Evolutionary conservation across 1,140 invertebrate genomes (phyloP).

Genomic region (Aphelinus certus): DNA sequence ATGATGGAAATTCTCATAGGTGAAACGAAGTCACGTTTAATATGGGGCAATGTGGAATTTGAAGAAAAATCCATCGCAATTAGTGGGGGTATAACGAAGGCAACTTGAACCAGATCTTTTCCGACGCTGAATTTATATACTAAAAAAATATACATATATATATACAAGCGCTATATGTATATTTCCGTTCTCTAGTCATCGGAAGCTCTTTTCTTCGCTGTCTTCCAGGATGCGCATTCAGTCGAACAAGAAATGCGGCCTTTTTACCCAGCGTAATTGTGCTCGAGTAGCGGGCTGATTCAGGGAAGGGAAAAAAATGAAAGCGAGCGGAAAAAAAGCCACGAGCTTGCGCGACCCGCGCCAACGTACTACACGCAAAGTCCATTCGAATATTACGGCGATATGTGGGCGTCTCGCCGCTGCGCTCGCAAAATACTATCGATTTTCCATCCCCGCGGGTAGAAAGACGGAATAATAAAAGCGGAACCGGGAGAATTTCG

Average conservation of each 20-base stretch:
- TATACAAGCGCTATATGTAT: not conserved
- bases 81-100: too few relatives aligned
- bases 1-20: too few relatives aligned
- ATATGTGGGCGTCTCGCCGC: not conserved
- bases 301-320: not conserved
- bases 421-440: not conserved
- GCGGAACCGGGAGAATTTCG: not conserved
- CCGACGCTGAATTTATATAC: too few relatives aligned
- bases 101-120: too few relatives aligned
- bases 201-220: not conserved
- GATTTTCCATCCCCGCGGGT: conserved; percentile 7
- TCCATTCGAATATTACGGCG: conserved; percentile 14
- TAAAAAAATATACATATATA: too few relatives aligned
- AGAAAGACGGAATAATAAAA: not conserved
- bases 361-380: not conserved
- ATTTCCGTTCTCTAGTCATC: not conserved
- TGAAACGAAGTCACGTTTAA: too few relatives aligned
- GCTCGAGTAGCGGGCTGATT: not conserved
- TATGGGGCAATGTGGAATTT: too few relatives aligned
- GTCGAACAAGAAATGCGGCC: not conserved
- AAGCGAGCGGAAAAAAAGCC: not conserved
- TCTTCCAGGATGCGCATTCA: not conserved
- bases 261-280: not conserved
- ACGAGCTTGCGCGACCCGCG: not conserved
- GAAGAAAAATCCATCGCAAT: too few relatives aligned